Percentiles rank a stretch among this genome's conserved stretches.
Conservation (phyloP, 2,797 vertebrate genomes). For the Lagorchestes hirsutus region DNA sequence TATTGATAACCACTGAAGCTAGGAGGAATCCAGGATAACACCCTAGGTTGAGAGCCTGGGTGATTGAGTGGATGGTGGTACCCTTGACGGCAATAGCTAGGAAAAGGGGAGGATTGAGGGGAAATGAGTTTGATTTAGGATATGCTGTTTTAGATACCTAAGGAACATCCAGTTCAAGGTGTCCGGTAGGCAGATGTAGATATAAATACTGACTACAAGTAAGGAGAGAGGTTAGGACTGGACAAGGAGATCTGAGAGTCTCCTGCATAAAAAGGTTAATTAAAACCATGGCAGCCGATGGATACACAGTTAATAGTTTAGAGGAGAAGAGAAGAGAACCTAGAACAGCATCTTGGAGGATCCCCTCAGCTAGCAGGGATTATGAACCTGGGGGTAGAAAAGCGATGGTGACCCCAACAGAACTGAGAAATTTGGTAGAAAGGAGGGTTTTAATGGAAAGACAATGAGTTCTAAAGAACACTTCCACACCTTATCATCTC, state of each 20-base stretch:
- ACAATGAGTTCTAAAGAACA: not conserved
- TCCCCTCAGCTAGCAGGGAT: not conserved
- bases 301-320: not conserved
- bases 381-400: not conserved
- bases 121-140: not conserved
- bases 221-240: not conserved
- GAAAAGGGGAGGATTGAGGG: not conserved
- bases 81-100: not conserved
- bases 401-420: not conserved
- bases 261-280: not conserved
- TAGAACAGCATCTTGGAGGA: not conserved
- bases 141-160: not conserved
- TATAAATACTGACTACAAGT: not conserved
- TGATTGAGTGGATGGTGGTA: too few relatives aligned
- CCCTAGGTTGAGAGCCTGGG: not conserved
- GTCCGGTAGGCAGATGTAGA: not conserved
- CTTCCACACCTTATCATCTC: not conserved
- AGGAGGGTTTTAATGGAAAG: not conserved
- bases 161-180: not conserved
- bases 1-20: too few relatives aligned
- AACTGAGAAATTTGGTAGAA: not conserved
- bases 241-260: not conserved
- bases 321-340: not conserved
- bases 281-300: not conserved
- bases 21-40: not conserved